Evolutionary conservation across 2,888 invertebrate genomes (phyloP).

Genomic region (Clostera curtula): DNA sequence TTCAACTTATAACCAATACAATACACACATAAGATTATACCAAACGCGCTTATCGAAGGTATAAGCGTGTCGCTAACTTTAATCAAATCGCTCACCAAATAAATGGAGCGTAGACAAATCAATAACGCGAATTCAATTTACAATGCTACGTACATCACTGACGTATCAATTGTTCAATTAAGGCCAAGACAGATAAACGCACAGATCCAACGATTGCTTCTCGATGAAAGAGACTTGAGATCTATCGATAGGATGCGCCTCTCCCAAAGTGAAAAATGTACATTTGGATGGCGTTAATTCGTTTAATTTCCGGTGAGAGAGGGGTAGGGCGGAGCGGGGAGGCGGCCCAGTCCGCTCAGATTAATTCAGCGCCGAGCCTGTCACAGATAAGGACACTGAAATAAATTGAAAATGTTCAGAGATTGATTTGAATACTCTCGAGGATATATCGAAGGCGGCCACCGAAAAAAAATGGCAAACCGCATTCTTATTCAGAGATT

Average conservation of each 20-base stretch:
- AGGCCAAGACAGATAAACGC: conserved; percentile 69
- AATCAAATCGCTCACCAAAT: conserved; percentile 63
- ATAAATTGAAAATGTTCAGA: conserved; percentile 76
- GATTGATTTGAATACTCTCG: conserved; percentile 73
- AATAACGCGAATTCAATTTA: conserved; percentile 70
- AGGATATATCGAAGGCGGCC: conserved; percentile 60
- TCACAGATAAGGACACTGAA: conserved; percentile 73
- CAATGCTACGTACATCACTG: conserved; percentile 67
- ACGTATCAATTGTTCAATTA: conserved; percentile 73
- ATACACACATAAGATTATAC: conserved; percentile 38
- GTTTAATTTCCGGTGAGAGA: conserved; percentile 75
- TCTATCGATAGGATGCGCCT: conserved; percentile 69
- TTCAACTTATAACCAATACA: conserved; percentile 26
- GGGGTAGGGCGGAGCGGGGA: conserved; percentile 29
- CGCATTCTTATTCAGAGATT: conserved; percentile 41
- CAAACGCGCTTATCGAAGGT: conserved; percentile 44
- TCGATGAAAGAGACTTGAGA: conserved; percentile 68
- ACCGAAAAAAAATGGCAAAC: conserved; percentile 46
- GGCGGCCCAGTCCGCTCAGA: conserved; percentile 58
- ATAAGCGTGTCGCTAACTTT: conserved; percentile 46
- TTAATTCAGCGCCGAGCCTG: conserved; percentile 71
- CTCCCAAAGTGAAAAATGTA: conserved; percentile 73
- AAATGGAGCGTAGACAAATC: conserved; percentile 65
- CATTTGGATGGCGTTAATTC: conserved; percentile 76
- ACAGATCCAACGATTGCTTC: conserved; percentile 60